These are phyloP conservation scores for Agonopterix alstromeriana DNA, from an alignment of 2,888 invertebrate genomes.

Conservation along the genomic window DNA sequence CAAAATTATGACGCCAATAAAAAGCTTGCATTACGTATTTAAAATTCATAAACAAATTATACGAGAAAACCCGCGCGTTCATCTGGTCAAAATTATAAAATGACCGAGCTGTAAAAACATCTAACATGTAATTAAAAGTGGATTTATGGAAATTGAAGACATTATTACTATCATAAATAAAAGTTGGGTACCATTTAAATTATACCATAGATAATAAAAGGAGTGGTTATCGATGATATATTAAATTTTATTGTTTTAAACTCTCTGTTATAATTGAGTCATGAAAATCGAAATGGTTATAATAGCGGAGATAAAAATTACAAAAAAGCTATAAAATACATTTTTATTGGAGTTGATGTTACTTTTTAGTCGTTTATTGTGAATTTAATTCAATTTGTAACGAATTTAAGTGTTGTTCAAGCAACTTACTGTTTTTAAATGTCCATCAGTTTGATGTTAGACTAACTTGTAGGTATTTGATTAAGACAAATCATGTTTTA, in stretches of 20 bases:
- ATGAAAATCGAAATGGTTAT: conserved; percentile 26
- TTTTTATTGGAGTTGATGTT: background rate
- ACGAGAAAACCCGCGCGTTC: conserved; percentile 1
- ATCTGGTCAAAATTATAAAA: conserved; percentile 1
- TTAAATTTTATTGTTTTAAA: conserved; percentile 45
- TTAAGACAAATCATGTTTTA: too few relatives aligned
- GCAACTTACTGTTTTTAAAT: too few relatives aligned
- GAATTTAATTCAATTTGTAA: background rate
- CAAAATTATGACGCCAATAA: too few relatives aligned
- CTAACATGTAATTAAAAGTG: conserved; percentile 41
- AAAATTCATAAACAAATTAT: background rate
- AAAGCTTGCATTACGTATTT: too few relatives aligned
- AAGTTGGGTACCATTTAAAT: conserved; percentile 30
- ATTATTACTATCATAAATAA: conserved; percentile 48
- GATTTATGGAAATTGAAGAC: conserved; percentile 47
- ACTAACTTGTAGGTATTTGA: too few relatives aligned
- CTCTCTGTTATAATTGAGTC: conserved; percentile 41
- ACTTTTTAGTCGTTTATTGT: background rate
- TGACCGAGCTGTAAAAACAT: conserved; percentile 23
- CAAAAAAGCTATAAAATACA: background rate
- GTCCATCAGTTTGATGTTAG: too few relatives aligned
- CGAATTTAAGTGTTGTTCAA: background rate
- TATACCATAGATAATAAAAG: conserved; percentile 28
- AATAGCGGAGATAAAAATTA: background rate
- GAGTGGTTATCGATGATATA: conserved; percentile 25